Conservation (phyloP, 1,140 invertebrate genomes). For the Magallana gigas region DNA sequence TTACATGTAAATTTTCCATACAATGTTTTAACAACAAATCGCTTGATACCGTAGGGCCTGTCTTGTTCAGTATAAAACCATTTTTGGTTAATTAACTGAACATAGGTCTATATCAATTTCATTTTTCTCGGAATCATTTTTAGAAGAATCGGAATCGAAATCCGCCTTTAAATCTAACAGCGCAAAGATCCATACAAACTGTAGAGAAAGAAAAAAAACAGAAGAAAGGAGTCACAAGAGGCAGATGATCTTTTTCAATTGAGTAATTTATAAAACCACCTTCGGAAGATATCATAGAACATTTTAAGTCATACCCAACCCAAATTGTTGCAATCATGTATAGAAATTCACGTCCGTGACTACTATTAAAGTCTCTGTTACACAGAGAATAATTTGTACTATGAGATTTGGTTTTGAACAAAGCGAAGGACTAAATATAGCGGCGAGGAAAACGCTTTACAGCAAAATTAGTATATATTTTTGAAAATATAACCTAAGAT, state of each 20-base stretch:
- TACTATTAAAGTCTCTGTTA: neutral
- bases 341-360: neutral
- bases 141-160: no score
- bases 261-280: neutral
- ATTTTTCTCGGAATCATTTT: no score
- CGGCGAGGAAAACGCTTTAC: no score
- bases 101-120: no score
- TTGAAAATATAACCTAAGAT: no score
- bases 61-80: neutral
- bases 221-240: neutral
- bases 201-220: neutral
- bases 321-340: neutral
- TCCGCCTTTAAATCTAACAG: neutral
- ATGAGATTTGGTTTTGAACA: no score
- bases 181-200: neutral
- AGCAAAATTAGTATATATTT: no score
- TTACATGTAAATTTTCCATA: no score
- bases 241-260: neutral
- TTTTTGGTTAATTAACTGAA: neutral
- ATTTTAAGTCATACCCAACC: conserved; percentile 4
- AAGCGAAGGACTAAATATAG: no score
- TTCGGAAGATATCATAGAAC: no score
- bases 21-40: neutral
- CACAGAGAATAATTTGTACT: neutral
- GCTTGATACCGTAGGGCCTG: neutral